phyloP scores from a whole-genome alignment of 2,797 vertebrate genomes.

The Presbytis comata region DNA sequence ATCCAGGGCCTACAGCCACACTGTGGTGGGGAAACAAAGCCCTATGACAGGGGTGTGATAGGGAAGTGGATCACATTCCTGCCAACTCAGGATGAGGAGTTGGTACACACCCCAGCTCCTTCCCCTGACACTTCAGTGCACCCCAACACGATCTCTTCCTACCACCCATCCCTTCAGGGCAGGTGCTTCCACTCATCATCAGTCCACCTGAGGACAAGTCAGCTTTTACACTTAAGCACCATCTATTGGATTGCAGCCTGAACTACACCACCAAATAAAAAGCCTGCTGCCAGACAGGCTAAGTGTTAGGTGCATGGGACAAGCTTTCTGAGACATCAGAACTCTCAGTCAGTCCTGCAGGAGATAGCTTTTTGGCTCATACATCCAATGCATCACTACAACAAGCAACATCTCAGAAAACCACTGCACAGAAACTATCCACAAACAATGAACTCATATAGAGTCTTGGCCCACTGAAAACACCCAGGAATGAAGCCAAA shows the following conservation, averaged over 20 bases:
- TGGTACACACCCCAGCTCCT: neutral
- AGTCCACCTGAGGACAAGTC: neutral
- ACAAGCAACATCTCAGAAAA: neutral
- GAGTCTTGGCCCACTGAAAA: neutral
- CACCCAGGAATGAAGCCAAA: neutral
- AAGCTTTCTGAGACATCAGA: neutral
- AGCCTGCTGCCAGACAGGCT: neutral
- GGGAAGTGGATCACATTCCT: neutral
- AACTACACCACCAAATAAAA: neutral
- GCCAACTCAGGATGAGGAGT: neutral
- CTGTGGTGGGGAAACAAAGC: neutral
- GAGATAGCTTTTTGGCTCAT: neutral
- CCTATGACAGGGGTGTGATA: neutral
- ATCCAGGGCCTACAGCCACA: neutral
- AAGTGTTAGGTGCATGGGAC: neutral
- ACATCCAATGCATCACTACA: neutral
- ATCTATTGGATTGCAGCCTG: neutral
- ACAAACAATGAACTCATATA: neutral
- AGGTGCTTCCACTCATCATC: neutral
- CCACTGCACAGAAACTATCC: neutral
- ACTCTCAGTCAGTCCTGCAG: neutral
- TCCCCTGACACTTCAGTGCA: neutral
- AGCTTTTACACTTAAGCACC: neutral
- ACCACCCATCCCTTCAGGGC: neutral
- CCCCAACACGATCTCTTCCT: neutral